Percentiles rank a stretch among this genome's conserved stretches.
Evolutionary conservation across 2,888 invertebrate genomes (phyloP).

Genomic region (Bugulina stolonifera): DNA sequence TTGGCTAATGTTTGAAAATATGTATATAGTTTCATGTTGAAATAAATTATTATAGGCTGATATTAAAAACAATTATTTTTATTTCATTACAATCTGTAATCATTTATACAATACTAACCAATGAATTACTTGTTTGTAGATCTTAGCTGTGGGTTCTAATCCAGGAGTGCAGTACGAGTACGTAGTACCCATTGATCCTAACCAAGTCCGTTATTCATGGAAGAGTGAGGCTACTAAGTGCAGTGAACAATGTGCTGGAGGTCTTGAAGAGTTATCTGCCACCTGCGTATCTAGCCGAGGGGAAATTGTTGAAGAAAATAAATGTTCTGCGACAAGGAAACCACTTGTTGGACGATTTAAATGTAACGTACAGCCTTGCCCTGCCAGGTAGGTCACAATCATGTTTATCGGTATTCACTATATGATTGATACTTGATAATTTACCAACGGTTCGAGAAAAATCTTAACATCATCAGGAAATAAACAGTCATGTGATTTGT

Average conservation of each 20-base stretch:
- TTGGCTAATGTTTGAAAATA: no score
- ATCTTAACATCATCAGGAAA: no score
- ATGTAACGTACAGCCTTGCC: slow-evolving; percentile 72
- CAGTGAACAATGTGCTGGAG: slow-evolving; percentile 21
- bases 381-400: slow-evolving; percentile 61
- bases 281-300: neutral
- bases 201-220: slow-evolving; percentile 5
- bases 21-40: no score
- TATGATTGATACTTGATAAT: no score
- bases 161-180: slow-evolving; percentile 26
- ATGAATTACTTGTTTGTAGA: no score
- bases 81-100: no score
- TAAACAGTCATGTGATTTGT: no score
- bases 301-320: slow-evolving; percentile 33
- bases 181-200: slow-evolving; percentile 18
- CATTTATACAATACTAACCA: no score
- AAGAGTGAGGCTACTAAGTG: neutral
- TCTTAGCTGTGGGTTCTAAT: slow-evolving; percentile 1
- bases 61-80: no score
- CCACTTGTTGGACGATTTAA: slow-evolving; percentile 56
- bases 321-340: slow-evolving; percentile 72
- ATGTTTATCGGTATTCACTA: no score
- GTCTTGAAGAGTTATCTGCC: neutral
- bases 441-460: no score
- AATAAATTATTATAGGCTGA: no score